Base-by-base conservation (phyloP, 1,140 invertebrate species). In the Microvelia longipes region DNA sequence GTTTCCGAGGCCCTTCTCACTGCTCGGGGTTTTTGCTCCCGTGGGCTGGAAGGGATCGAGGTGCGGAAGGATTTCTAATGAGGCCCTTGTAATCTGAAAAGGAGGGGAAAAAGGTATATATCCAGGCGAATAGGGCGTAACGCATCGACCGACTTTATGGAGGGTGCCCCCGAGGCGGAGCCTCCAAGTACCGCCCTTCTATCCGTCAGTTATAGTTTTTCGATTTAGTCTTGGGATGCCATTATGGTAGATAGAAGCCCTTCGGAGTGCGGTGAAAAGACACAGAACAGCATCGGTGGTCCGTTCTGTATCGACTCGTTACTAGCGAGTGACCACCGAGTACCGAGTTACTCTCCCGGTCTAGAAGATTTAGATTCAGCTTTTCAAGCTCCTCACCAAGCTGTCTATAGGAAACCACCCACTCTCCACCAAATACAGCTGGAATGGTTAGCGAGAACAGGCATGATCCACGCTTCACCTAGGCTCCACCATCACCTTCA, bases 361-460 rank as follows among this genome's bases (percentile, higher is more conserved):
- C 60, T 28, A 60, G 24, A 30, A 25, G 26, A 27, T 60, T 60
- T 73, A 67, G 72, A 69, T 2, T 81, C 80, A 0, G 81, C 80
- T 5, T 81, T 81, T 69, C 80, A 81, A 29, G 73, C 75, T 65
- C 70, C 71, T 67, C n/a, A n/a, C n/a, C 74, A 66, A 66, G 73
- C 65, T 65, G 67, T 71, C 28, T 71, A 73, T 25, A 66, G 65
- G 28, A 72, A 73, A 29, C 29, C 70, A 0, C 29, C 65, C 14
- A 74, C 65, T 63, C 82, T 91, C 62, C 90, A 92, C 74, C 90
- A 91, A 75, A 85, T 92, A 78, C 90, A 92, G 76, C 82, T 92
- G 61, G 90, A 93, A 79, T 92, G 90, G 86, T 79, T 93, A 29
- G 90, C 90, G 0, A 85, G 90, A 73, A 89, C 89, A 15, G 90